These are phyloP conservation scores for Microchrysa polita DNA, from an alignment of 2,888 invertebrate species.

Conservation along the genomic window DNA sequence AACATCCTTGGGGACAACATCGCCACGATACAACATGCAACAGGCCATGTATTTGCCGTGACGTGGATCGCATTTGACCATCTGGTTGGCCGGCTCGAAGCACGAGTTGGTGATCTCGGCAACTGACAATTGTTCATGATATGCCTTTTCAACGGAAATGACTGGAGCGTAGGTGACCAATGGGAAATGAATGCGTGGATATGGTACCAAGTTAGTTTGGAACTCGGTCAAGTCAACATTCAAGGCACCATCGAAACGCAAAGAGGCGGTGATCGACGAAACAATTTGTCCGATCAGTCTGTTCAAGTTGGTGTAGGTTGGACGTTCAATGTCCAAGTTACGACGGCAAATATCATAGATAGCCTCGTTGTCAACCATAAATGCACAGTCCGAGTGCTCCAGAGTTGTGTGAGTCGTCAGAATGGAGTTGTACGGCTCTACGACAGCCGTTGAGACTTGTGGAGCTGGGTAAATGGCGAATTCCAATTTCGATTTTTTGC, in stretches of 20 bases:
- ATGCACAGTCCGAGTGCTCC: slow-evolving; percentile 91
- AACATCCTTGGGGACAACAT: slow-evolving; percentile 90
- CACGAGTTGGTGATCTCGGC: slow-evolving; percentile 90
- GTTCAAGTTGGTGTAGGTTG: slow-evolving; percentile 92
- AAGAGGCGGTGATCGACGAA: slow-evolving; percentile 85
- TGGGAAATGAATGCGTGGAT: slow-evolving; percentile 66
- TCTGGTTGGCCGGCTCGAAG: slow-evolving; percentile 91
- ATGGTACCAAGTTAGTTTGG: slow-evolving; percentile 90
- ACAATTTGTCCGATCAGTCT: slow-evolving; percentile 91
- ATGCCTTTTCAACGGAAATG: slow-evolving; percentile 88
- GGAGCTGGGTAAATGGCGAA: slow-evolving; percentile 76
- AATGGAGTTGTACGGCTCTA: slow-evolving; percentile 95
- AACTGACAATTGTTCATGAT: slow-evolving; percentile 86
- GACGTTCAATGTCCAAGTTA: slow-evolving; percentile 89
- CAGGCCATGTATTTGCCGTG: slow-evolving; percentile 91
- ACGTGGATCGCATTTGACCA: slow-evolving; percentile 88
- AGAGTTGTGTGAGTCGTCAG: slow-evolving; percentile 82
- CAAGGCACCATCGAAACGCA: slow-evolving; percentile 80
- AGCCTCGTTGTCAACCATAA: slow-evolving; percentile 88
- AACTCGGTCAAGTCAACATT: slow-evolving; percentile 90
- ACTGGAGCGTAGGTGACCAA: slow-evolving; percentile 86
- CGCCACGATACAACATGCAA: slow-evolving; percentile 89
- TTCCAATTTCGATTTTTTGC: slow-evolving; percentile 73
- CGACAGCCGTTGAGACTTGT: slow-evolving; percentile 72
- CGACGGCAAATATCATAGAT: slow-evolving; percentile 89